Evolutionary conservation across 2,797 vertebrate genomes (phyloP).

Genomic region (Fistularia commersonii): DNA sequence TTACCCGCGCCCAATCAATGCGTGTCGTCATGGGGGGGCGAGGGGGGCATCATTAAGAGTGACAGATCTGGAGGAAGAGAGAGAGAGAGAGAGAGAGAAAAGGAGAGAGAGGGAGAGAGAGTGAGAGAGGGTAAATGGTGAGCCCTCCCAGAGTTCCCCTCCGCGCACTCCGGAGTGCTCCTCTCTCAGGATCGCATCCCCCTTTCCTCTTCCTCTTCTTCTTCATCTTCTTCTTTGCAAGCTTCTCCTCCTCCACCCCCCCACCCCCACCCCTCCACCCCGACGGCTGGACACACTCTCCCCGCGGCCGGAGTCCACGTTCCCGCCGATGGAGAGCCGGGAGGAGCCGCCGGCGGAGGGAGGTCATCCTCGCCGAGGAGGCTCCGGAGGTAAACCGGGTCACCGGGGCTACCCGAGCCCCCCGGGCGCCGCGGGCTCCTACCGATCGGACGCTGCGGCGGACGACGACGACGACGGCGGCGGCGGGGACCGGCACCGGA

Average conservation of each 20-base stretch:
- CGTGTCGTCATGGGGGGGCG: constrained; percentile 92
- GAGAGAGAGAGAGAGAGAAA: constrained; percentile 80
- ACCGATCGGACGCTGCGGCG: constrained; percentile 69
- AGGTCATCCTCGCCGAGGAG: constrained; percentile 79
- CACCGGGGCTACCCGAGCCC: constrained; percentile 63
- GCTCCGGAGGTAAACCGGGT: constrained; percentile 81
- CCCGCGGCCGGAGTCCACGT: constrained; percentile 24
- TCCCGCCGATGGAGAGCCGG: constrained; percentile 85
- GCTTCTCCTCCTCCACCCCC: constrained; percentile 22
- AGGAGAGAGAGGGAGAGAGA: constrained; percentile 81
- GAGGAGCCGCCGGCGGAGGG: constrained; percentile 90
- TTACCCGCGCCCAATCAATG: constrained; percentile 89
- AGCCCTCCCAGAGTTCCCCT: constrained; percentile 94
- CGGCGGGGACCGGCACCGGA: constrained; percentile 62
- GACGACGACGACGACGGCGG: constrained; percentile 73
- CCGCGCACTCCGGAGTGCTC: constrained; percentile 83
- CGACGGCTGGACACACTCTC: constrained; percentile 41
- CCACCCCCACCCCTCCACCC: constrained; percentile 25
- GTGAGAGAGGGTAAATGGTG: constrained; percentile 91
- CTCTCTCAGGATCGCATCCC: constrained; percentile 79
- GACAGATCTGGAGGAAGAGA: constrained; percentile 82
- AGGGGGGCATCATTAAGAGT: constrained; percentile 93
- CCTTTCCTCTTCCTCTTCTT: constrained; percentile 53
- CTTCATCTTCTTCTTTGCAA: no score
- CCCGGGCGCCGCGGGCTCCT: constrained; percentile 83